Evolutionary conservation across 2,113 vertebrate species (phyloP).

Genomic region (human): DNA sequence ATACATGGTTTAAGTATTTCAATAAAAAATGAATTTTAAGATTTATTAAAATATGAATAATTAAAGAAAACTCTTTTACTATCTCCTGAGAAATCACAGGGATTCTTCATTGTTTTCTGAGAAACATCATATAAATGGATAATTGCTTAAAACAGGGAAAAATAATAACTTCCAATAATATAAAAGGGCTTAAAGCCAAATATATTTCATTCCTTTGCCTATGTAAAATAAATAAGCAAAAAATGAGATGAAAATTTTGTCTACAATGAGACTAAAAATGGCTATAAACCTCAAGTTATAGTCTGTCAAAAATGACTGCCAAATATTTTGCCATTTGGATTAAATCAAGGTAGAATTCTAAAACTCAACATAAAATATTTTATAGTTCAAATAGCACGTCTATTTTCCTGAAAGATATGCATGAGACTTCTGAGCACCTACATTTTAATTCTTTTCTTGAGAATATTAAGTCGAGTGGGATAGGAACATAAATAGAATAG

Average conservation of each 20-base stretch:
- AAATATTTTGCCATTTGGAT: background rate
- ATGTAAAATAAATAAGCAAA: background rate
- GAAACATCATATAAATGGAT: background rate
- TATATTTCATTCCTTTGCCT: background rate
- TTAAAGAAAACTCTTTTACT: background rate
- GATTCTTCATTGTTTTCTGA: background rate
- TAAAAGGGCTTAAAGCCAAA: background rate
- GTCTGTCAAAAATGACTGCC: background rate
- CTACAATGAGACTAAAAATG: background rate
- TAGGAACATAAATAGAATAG: background rate
- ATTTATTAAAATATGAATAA: background rate
- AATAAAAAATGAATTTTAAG: slow-evolving; percentile 19
- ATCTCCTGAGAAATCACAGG: background rate
- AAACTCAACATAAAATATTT: background rate
- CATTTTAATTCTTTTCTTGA: background rate
- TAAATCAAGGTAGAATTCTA: background rate
- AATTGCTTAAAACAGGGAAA: background rate
- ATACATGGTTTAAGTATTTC: background rate
- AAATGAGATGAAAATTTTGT: background rate
- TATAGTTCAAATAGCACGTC: background rate
- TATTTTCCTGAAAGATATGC: background rate
- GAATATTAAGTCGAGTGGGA: background rate
- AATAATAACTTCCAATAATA: background rate
- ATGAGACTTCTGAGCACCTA: background rate
- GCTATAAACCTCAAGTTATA: background rate